Conservation (phyloP, 2,113 vertebrate genomes). For the Maccullochella peelii region DNA sequence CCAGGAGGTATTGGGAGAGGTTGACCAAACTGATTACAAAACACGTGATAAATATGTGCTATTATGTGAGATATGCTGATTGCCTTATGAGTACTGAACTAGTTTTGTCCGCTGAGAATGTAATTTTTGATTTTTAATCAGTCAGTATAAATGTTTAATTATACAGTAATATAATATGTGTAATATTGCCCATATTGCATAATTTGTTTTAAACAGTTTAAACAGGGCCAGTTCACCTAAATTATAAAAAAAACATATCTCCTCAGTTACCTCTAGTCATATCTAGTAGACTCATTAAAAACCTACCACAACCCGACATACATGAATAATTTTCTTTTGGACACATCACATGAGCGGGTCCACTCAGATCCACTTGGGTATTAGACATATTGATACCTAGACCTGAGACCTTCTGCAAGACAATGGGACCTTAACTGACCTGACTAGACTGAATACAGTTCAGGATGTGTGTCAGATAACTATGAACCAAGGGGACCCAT, state of each 20-base stretch:
- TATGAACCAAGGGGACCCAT: not conserved
- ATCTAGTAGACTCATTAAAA: not conserved
- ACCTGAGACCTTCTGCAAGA: not conserved
- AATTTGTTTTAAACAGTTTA: not conserved
- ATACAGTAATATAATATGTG: slow-evolving; percentile 27
- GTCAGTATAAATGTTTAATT: slow-evolving; percentile 28
- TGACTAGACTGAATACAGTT: not conserved
- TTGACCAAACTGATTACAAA: slow-evolving; percentile 39
- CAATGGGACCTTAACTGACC: not conserved
- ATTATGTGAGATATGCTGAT: slow-evolving; percentile 41
- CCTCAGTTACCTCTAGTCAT: not conserved
- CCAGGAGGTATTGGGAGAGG: slow-evolving; percentile 17
- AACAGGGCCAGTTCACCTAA: not conserved
- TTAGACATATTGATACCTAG: not conserved
- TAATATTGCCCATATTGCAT: not conserved
- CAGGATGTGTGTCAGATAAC: not conserved
- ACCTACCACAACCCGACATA: not conserved
- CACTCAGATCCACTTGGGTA: not conserved
- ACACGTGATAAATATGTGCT: slow-evolving; percentile 25
- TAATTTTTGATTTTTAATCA: slow-evolving; percentile 14
- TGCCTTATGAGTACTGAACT: slow-evolving; percentile 16
- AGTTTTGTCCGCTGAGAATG: not conserved
- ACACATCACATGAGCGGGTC: not conserved
- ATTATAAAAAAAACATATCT: not conserved
- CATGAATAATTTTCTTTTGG: not conserved